Base-by-base conservation (phyloP, 2,113 vertebrate species). In the Malurus elegans region DNA sequence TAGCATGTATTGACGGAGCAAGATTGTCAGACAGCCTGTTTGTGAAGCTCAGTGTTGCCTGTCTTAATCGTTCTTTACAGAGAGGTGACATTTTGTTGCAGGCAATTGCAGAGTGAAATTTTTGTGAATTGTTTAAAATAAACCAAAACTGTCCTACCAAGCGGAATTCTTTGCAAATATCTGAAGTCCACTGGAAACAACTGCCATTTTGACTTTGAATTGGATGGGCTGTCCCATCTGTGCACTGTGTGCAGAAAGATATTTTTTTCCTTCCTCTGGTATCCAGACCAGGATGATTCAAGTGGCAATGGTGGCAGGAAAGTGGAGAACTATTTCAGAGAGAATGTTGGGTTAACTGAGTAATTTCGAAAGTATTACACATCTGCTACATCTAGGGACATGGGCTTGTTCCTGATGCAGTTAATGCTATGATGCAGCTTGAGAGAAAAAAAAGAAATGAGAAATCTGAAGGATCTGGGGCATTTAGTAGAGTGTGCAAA, bases 11-110 rank as follows among this genome's bases (percentile, higher is more conserved):
- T 95, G 94, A 96, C 23, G 12, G 95, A 93, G 76, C 87, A 96
- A 93, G 97, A 96, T 97, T 97, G 95, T 96, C 96, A 97, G 95
- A 95, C 95, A 97, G 94, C 45, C 95, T 97, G 96, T 70, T 97
- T 94, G 94, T 91, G 95, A 97, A 93, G 88, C 86, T 97, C 90
- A 92, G 79, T 75, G 72, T 92, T 94, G 96, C 93, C 88, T 97
- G 90, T 91, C 96, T 96, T 97, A 82, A 94, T 94, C 66, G 1
- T 89, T 92, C 92, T 88, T 93, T 93, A 93, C 6, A 19, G 64
- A 36, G 74, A 93, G 88, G 91, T 96, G 95, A 96, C 91, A 87
- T 93, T 95, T 96, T 93, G 74, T 95, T 94, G 65, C 82, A 94
- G 61, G 82, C 85, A 95, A 86, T 44, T 88, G 87, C 31, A 69